Evolutionary conservation across 2,888 invertebrate genomes (phyloP).

Genomic region (Drosophila colorata): DNA sequence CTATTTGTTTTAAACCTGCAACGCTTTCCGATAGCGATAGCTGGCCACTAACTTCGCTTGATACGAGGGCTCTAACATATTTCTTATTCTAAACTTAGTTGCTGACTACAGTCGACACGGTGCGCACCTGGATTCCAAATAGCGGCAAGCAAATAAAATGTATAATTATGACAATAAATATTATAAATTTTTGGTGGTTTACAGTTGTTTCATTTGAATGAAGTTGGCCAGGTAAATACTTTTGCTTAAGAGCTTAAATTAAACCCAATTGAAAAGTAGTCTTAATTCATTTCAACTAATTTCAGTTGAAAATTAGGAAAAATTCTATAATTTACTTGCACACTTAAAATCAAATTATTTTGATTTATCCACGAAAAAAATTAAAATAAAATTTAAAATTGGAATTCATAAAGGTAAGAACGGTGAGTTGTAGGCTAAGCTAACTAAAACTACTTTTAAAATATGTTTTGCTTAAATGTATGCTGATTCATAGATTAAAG

Average conservation of each 20-base stretch:
- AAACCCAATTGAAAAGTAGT: too few relatives aligned
- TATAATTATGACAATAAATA: slow-evolving; percentile 45
- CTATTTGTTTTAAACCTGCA: slow-evolving; percentile 52
- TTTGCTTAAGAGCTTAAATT: not conserved
- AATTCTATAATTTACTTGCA: not conserved
- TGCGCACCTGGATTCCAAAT: slow-evolving; percentile 17
- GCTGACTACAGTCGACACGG: slow-evolving; percentile 41
- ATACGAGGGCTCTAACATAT: slow-evolving; percentile 15
- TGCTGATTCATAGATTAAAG: not conserved
- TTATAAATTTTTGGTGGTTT: slow-evolving; percentile 5
- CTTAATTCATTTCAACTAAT: too few relatives aligned
- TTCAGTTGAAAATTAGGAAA: too few relatives aligned
- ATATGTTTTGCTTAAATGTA: too few relatives aligned
- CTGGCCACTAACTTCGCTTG: slow-evolving; percentile 7
- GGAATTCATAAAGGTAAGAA: not conserved
- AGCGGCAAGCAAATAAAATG: not conserved
- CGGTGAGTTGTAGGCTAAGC: too few relatives aligned
- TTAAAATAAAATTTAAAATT: not conserved
- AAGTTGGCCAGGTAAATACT: not conserved
- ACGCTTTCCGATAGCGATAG: slow-evolving; percentile 40
- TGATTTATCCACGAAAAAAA: not conserved
- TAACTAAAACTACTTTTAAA: too few relatives aligned
- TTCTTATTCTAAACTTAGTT: slow-evolving; percentile 51
- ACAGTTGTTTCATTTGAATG: slow-evolving; percentile 36
- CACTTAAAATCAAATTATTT: not conserved